phyloP scores from a whole-genome alignment of 2,797 vertebrate species.

The Poeciliopsis turneri region DNA sequence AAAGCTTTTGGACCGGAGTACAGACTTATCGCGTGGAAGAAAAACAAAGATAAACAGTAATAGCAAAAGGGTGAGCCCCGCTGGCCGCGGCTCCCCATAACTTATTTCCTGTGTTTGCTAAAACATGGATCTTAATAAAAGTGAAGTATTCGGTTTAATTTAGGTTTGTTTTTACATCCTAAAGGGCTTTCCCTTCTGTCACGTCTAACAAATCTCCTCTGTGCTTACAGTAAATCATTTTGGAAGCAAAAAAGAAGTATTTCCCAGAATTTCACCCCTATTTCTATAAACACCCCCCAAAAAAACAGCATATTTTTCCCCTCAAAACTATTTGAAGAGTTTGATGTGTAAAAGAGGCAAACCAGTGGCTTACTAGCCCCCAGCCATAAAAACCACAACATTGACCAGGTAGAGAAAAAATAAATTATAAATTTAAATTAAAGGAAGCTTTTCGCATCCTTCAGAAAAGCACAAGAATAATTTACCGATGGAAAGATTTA shows the following conservation, averaged over 20 bases:
- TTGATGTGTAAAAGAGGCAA: not conserved
- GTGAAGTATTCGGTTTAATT: constrained; percentile 47
- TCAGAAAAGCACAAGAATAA: not conserved
- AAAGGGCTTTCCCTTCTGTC: constrained; percentile 4
- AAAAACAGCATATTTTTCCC: not conserved
- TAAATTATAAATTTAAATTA: not conserved
- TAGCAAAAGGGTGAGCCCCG: constrained; percentile 30
- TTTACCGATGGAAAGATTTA: not conserved
- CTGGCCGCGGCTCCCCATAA: constrained; percentile 20
- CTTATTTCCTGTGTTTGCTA: constrained; percentile 50
- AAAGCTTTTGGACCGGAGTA: constrained; percentile 46
- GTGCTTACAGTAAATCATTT: not conserved
- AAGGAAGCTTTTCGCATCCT: not conserved
- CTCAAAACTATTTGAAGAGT: not conserved
- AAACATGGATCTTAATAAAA: constrained; percentile 18
- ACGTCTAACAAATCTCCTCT: not conserved
- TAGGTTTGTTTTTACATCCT: constrained; percentile 14
- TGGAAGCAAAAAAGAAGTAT: not conserved
- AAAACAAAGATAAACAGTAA: constrained; percentile 54
- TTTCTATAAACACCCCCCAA: not conserved
- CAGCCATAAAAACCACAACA: not conserved
- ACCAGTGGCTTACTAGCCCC: not conserved
- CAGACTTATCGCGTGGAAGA: constrained; percentile 49
- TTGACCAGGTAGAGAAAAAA: not conserved
- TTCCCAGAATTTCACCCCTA: not conserved